Evolutionary conservation across 2,797 vertebrate species (phyloP).

Genomic region (Apogon talboti): DNA sequence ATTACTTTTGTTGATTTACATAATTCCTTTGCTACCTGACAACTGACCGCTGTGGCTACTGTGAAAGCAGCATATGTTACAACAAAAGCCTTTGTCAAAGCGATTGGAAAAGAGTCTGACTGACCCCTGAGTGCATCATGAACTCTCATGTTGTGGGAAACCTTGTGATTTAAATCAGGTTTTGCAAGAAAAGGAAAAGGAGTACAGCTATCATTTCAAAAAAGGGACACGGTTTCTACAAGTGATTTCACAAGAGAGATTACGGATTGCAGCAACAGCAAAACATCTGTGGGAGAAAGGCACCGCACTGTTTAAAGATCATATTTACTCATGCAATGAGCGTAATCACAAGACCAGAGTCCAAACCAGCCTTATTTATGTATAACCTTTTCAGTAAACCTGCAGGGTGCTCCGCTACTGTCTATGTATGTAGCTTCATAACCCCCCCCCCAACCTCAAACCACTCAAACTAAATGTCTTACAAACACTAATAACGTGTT

Average conservation of each 20-base stretch:
- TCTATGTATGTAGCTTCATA: not conserved
- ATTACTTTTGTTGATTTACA: constrained; percentile 22
- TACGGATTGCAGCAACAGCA: constrained; percentile 10
- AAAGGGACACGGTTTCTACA: constrained; percentile 5
- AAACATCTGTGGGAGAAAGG: constrained; percentile 6
- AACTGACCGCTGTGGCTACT: constrained; percentile 18
- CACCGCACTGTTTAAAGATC: not conserved
- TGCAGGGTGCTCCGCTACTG: constrained; percentile 14
- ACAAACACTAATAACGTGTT: not conserved
- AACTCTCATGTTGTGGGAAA: constrained; percentile 25
- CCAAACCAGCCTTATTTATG: constrained; percentile 6
- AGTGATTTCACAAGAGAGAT: constrained; percentile 21
- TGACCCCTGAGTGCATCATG: constrained; percentile 20
- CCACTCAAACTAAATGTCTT: not conserved
- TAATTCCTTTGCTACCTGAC: constrained; percentile 22
- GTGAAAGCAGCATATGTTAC: constrained; percentile 30
- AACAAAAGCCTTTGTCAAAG: constrained; percentile 17
- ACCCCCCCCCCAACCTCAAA: not conserved
- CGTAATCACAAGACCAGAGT: constrained; percentile 13
- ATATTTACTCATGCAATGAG: constrained; percentile 22
- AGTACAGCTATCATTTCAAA: constrained; percentile 4
- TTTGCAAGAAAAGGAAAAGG: constrained; percentile 11
- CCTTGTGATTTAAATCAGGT: constrained; percentile 38
- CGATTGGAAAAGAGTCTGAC: constrained; percentile 2
- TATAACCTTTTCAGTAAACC: constrained; percentile 1